phyloP scores from a whole-genome alignment of 2,888 invertebrate genomes.

The Subacronicta megacephala region DNA sequence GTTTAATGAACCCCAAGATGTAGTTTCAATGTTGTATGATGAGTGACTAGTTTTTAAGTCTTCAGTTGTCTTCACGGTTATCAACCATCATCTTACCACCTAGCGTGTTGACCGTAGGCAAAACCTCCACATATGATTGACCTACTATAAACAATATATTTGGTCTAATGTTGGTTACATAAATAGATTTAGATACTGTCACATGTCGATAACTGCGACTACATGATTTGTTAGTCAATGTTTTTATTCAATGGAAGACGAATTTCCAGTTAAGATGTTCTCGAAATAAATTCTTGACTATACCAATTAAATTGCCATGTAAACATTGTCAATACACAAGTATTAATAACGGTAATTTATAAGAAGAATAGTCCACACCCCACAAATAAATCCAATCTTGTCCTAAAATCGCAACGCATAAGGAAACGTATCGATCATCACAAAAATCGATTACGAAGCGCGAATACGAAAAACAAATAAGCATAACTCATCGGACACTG shows the following conservation, averaged over 20 bases:
- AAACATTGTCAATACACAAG: conserved; percentile 28
- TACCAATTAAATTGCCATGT: conserved; percentile 32
- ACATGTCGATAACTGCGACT: neutral
- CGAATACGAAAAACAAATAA: conserved; percentile 82
- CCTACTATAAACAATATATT: conserved; percentile 18
- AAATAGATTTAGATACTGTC: conserved; percentile 20
- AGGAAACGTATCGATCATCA: conserved; percentile 56
- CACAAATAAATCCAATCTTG: conserved; percentile 64
- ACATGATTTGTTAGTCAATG: no score
- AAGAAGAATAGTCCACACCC: conserved; percentile 42
- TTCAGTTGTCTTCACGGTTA: conserved; percentile 1
- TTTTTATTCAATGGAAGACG: conserved; percentile 8
- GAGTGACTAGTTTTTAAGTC: conserved; percentile 19
- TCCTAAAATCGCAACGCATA: conserved; percentile 53
- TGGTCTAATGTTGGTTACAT: conserved; percentile 25
- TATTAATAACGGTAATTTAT: conserved; percentile 46
- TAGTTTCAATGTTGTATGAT: neutral
- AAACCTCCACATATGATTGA: conserved; percentile 18
- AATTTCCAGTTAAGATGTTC: conserved; percentile 19
- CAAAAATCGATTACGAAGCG: conserved; percentile 63
- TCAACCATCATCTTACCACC: neutral
- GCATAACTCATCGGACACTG: conserved; percentile 78
- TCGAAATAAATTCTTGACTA: conserved; percentile 21
- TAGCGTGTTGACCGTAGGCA: neutral
- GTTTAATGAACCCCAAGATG: conserved; percentile 3